Evolutionary conservation across 2,888 invertebrate genomes (phyloP).

Genomic region (Malthinus flaveolus): DNA sequence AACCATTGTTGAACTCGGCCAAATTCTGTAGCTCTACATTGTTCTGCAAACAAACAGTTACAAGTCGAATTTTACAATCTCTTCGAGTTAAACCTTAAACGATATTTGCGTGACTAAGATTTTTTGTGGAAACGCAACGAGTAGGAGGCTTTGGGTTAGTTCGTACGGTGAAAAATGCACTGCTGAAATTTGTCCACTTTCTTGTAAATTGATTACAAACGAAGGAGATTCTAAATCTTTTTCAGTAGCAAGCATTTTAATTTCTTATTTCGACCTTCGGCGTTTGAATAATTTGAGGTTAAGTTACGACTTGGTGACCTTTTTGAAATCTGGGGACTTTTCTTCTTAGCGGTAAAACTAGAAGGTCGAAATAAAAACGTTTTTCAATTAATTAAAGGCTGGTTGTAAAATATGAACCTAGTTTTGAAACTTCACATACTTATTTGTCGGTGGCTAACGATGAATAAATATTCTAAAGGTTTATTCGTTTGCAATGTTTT

Average conservation of each 20-base stretch:
- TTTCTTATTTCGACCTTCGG: no score
- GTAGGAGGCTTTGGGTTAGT: slow-evolving; percentile 66
- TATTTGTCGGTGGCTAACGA: no score
- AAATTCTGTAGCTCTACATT: slow-evolving; percentile 59
- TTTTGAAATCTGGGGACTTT: not conserved
- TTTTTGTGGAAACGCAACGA: slow-evolving; percentile 62
- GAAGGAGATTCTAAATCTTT: slow-evolving; percentile 42
- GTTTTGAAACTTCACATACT: no score
- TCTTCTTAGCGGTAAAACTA: no score
- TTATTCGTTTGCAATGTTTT: no score
- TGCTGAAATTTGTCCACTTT: slow-evolving; percentile 58
- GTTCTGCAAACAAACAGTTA: slow-evolving; percentile 47
- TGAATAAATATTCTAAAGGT: no score
- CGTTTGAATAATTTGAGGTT: not conserved
- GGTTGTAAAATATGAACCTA: no score
- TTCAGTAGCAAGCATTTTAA: slow-evolving; percentile 3
- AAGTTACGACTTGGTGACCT: not conserved
- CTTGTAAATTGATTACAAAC: slow-evolving; percentile 55
- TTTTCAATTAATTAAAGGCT: no score
- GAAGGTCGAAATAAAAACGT: no score
- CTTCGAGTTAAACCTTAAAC: slow-evolving; percentile 59
- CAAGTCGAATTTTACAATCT: not conserved
- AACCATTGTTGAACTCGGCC: slow-evolving; percentile 61
- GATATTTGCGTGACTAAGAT: slow-evolving; percentile 61
- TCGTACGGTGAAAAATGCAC: slow-evolving; percentile 66